Evolutionary conservation across 2,113 vertebrate genomes (phyloP), one percentile per base, ranked within the genome.

Genomic region (Coreoperca whiteheadi): DNA sequence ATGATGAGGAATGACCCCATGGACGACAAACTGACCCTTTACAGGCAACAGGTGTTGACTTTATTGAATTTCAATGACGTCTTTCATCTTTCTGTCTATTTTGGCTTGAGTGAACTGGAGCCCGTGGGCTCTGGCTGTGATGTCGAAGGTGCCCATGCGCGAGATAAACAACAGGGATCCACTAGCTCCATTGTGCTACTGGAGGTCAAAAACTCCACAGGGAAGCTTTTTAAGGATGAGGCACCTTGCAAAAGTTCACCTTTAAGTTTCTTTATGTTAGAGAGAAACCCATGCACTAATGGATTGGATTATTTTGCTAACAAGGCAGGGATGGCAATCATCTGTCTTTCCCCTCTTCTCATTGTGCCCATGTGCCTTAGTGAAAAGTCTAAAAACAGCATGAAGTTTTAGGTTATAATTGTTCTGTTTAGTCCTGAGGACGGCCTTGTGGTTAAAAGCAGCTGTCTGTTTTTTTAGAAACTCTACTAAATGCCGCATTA

Each of bases 11-110:
- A 94, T 34, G 97, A 99, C 84, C 97, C 98, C 39, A 88, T 96
- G 75, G 98, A 99, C 68, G 97, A 97, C 87, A 98, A 97, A 88
- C 94, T 99, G 76, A 97, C 97, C n/a, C 95, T 99, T 4, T 99
- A 97, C 84, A 95, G 96, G 57, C 98, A 99, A 67, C 98, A 99
- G 98, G 98, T 99, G 88, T 61, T 41, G 23, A 89, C 41, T 74
- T 25, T 11, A 39, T 78, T 51, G 14, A 21, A 20, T 60, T 20
- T 53, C 6, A 75, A 37, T 46, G 6, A 53, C 54, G 25, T 53
- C 32, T 63, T 63, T 60, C 54, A n/a, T 54, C 4, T 43, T 43
- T 48, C 54, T 34, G 15, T 59, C 6, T 51, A 0, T 59, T 76
- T n/a, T 8, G 1, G 72, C 41, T 54, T 43, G 4, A 41, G 21